Base-by-base conservation (phyloP, 1,140 invertebrate genomes). In the Oryzaephilus surinamensis region DNA sequence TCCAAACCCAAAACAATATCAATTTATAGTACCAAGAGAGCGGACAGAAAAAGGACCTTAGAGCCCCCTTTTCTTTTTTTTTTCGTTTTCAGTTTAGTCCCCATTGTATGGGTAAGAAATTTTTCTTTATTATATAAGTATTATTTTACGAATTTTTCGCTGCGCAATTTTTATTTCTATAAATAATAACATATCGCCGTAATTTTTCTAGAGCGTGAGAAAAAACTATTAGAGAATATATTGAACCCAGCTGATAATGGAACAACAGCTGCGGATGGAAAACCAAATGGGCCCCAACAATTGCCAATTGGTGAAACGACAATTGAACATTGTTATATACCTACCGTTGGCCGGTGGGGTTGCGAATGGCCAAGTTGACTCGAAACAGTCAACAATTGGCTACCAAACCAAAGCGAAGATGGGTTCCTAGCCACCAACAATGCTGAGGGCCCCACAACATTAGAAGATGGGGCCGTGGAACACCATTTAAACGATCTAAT, bases 351-450 rank as follows among this genome's bases (percentile, higher is more conserved):
- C 57, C 78, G 83, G 46, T 88, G 83, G 84, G 84, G 83, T 63
- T 77, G 74, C 63, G 84, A 90, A 65, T 89, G 84, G 84, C 84
- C 84, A 67, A 89, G 85, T 87, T 89, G 84, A 88, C 84, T 89
- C 84, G 79, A 64, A 65, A 62, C 70, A 70, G 66, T n/a, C n/a
- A n/a, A n/a, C n/a, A n/a, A n/a, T n/a, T n/a, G n/a, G n/a, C n/a
- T n/a, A n/a, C n/a, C n/a, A n/a, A n/a, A n/a, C n/a, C n/a, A n/a
- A n/a, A n/a, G n/a, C n/a, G n/a, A n/a, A n/a, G n/a, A n/a, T n/a
- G n/a, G n/a, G n/a, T n/a, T n/a, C n/a, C n/a, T n/a, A n/a, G n/a
- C n/a, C 64, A 66, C 66, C 60, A 54, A 61, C 5, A 24, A 4
- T 10, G 59, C 57, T 64, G 70, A 62, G 71, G 65, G 60, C 62